These are phyloP conservation scores for Cephalopholis sonnerati DNA, from an alignment of 2,113 vertebrate genomes.

Conservation along the genomic window DNA sequence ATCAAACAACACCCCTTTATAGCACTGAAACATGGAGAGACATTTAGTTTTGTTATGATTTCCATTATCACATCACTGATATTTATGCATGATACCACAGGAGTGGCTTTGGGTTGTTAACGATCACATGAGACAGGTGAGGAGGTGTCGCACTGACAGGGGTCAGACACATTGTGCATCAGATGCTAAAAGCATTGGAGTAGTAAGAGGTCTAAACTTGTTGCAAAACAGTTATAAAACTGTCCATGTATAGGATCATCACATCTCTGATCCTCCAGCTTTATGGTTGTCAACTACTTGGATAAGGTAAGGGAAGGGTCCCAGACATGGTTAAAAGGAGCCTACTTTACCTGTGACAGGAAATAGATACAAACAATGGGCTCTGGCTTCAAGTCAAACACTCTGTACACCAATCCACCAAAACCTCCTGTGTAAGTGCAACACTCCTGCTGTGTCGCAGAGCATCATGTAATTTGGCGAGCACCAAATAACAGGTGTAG, in stretches of 20 bases:
- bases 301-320: not conserved
- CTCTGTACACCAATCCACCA: not conserved
- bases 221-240: not conserved
- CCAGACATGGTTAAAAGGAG: not conserved
- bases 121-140: not conserved
- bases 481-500: not conserved
- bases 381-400: not conserved
- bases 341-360: not conserved
- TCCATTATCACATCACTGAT: slow-evolving; percentile 4
- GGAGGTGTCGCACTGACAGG: not conserved
- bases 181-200: slow-evolving; percentile 18
- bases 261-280: too few relatives aligned
- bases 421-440: not conserved
- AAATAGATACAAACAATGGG: not conserved
- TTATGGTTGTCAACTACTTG: not conserved
- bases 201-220: not conserved
- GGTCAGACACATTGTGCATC: not conserved
- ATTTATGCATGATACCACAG: not conserved
- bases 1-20: not conserved
- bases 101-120: not conserved
- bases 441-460: not conserved
- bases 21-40: not conserved
- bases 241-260: not conserved
- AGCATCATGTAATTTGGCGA: not conserved
- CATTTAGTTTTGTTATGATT: not conserved